phyloP scores from a whole-genome alignment of 2,888 invertebrate genomes.

The Dermolepida albohirtum region DNA sequence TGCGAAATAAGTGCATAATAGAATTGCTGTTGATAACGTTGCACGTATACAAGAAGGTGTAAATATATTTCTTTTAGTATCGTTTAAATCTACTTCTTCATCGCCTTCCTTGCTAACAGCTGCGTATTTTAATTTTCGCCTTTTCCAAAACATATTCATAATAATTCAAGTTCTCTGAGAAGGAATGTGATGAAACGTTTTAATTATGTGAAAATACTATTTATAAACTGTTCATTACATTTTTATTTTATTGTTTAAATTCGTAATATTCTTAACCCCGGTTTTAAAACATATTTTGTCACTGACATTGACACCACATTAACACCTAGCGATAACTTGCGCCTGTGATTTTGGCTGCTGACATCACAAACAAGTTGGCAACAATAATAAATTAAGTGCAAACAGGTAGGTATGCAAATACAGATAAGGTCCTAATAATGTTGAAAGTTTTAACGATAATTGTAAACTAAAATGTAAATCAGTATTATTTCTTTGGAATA shows the following conservation, averaged over 20 bases:
- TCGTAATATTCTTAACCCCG: neutral
- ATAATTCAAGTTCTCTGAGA: neutral
- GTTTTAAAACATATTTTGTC: constrained; percentile 3
- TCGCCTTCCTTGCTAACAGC: constrained; percentile 53
- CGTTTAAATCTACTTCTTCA: constrained; percentile 58
- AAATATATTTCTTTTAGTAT: constrained; percentile 56
- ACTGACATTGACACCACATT: constrained; percentile 43
- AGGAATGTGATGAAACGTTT: neutral
- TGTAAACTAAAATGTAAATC: no score
- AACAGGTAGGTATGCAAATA: no score
- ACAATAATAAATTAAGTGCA: no score
- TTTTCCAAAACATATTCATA: constrained; percentile 54
- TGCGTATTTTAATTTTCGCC: constrained; percentile 55
- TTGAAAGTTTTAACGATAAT: no score
- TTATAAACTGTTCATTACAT: constrained; percentile 1
- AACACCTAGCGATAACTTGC: constrained; percentile 26
- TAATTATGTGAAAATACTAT: neutral
- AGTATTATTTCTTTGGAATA: no score
- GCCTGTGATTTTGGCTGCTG: constrained; percentile 15
- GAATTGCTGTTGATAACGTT: constrained; percentile 60
- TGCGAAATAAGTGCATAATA: constrained; percentile 87
- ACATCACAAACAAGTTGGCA: neutral
- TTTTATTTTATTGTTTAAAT: constrained; percentile 13
- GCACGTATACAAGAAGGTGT: constrained; percentile 61
- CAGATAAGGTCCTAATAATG: no score